phyloP scores from a whole-genome alignment of 2,113 vertebrate genomes.

The Phaethon lepturus region DNA sequence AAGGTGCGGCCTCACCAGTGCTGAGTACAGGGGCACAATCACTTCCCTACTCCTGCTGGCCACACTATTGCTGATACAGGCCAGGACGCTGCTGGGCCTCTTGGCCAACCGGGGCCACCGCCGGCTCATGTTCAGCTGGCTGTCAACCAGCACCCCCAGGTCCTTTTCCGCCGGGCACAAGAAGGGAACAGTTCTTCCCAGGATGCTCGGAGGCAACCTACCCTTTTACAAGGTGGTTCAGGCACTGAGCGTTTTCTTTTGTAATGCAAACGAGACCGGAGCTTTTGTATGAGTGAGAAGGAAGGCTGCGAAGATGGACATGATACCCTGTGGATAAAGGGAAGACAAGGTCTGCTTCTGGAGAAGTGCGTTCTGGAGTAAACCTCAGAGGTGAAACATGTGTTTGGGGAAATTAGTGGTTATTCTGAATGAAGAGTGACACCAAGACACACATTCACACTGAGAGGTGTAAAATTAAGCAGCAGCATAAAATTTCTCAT shows the following conservation, averaged over 20 bases:
- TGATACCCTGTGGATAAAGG: neutral
- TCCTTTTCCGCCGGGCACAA: no score
- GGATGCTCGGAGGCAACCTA: rapidly evolving
- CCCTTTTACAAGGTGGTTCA: neutral
- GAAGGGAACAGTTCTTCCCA: neutral
- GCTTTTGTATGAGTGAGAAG: neutral
- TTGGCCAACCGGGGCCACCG: no score
- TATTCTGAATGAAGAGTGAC: neutral
- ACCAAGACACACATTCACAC: neutral
- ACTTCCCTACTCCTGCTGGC: no score
- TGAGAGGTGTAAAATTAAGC: neutral
- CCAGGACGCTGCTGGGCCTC: no score
- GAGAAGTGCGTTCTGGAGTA: neutral
- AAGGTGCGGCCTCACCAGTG: no score
- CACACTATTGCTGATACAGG: no score
- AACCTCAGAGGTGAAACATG: neutral
- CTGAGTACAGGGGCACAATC: no score
- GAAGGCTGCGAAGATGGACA: neutral
- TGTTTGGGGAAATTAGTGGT: neutral
- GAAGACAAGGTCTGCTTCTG: neutral
- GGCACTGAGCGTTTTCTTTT: neutral
- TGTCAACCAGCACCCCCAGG: no score
- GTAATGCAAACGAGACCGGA: neutral
- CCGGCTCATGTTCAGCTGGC: no score
- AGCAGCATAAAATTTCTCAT: neutral